phyloP scores from a whole-genome alignment of 2,888 invertebrate species.

The Camponotus fellah region DNA sequence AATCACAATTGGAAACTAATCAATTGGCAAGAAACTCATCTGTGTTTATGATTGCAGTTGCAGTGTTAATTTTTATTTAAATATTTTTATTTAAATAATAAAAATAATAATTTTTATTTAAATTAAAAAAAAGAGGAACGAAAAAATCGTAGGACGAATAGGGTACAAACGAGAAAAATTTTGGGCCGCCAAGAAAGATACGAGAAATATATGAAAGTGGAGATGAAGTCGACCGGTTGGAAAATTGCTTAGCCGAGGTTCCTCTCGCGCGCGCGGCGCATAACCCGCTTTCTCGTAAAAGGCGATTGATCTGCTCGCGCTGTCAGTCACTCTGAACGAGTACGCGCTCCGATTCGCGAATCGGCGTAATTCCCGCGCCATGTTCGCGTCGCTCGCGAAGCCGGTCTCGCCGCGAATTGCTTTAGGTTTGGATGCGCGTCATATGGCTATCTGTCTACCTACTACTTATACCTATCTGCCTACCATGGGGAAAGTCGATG shows the following conservation, averaged over 20 bases:
- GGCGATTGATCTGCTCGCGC: slow-evolving; percentile 53
- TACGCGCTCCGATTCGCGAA: slow-evolving; percentile 65
- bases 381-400: slow-evolving; percentile 69
- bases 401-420: slow-evolving; percentile 23
- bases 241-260: slow-evolving; percentile 51
- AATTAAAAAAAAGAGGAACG: neutral
- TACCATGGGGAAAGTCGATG: slow-evolving; percentile 41
- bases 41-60: neutral
- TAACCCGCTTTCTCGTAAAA: slow-evolving; percentile 68
- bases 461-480: neutral
- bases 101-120: neutral
- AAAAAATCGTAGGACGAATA: neutral
- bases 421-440: neutral
- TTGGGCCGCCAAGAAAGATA: neutral
- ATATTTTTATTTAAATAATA: too few relatives aligned
- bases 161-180: neutral
- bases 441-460: neutral
- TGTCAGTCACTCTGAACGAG: slow-evolving; percentile 64
- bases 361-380: slow-evolving; percentile 70
- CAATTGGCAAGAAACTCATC: neutral
- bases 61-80: neutral
- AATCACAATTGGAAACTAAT: neutral
- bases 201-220: neutral
- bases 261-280: neutral
- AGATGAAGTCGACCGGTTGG: neutral